Evolutionary conservation across 1,140 invertebrate genomes (phyloP).

Genomic region (Heliothis virescens): DNA sequence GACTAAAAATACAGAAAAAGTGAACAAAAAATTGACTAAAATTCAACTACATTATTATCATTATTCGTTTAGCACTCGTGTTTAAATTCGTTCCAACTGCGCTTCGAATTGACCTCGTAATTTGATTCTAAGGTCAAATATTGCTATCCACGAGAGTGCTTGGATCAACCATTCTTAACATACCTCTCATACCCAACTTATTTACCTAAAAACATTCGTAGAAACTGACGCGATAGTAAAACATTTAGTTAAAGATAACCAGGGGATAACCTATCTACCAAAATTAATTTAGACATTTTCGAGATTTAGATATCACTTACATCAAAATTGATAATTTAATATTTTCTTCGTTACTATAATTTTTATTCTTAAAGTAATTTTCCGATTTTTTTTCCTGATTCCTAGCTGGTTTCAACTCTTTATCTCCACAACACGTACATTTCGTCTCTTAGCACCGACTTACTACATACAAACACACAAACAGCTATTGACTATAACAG

Average conservation of each 20-base stretch:
- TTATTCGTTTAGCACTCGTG: conserved; percentile 46
- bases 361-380: too few relatives aligned
- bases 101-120: conserved; percentile 26
- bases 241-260: background rate
- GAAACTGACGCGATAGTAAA: too few relatives aligned
- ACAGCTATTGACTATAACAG: conserved; percentile 9
- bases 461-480: conserved; percentile 29
- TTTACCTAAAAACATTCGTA: background rate
- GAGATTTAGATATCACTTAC: background rate
- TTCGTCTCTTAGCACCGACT: conserved; percentile 39
- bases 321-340: background rate
- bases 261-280: background rate
- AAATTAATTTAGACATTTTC: too few relatives aligned
- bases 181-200: background rate
- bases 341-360: background rate
- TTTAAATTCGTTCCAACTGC: conserved; percentile 44
- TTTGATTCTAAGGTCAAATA: conserved; percentile 42
- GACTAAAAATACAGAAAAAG: background rate
- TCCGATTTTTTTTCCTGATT: background rate
- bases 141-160: conserved; percentile 17
- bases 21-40: conserved; percentile 10
- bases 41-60: conserved; percentile 45
- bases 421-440: background rate
- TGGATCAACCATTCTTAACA: conserved; percentile 33
- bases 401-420: background rate